These are phyloP conservation scores for Ciona savignyi DNA, from an alignment of 23 tunicate genomes.

Conservation along the genomic window DNA sequence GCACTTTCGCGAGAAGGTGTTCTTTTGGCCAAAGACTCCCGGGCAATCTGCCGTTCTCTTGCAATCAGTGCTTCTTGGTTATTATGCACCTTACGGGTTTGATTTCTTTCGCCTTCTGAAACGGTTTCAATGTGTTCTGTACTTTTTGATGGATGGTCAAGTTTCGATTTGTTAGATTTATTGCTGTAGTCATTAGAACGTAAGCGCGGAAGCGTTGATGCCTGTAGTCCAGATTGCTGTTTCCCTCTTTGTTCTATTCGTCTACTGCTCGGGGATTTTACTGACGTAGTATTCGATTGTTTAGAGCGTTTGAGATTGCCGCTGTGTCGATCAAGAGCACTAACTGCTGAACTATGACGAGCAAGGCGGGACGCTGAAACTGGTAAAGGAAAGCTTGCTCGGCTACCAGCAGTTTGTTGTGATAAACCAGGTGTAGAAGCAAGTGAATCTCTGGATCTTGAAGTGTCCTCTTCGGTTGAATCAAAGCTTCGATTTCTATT, in stretches of 20 bases:
- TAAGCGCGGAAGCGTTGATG: slow-evolving; percentile 31
- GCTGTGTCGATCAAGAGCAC: slow-evolving; percentile 62
- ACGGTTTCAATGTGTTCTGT: background rate
- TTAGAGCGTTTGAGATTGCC: slow-evolving; percentile 48
- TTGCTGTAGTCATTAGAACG: slow-evolving; percentile 2
- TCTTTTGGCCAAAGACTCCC: background rate
- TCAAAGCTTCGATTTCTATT: background rate
- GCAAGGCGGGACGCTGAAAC: slow-evolving; percentile 33
- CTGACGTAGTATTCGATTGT: slow-evolving; percentile 1
- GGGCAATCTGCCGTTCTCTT: background rate
- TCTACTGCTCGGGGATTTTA: slow-evolving; percentile 29
- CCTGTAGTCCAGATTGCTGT: slow-evolving; percentile 3
- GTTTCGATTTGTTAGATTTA: too few species aligned
- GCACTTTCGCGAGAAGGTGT: background rate
- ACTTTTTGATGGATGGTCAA: slow-evolving; percentile 1
- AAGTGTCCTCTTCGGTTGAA: background rate
- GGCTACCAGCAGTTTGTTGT: slow-evolving; percentile 32
- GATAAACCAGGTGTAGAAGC: slow-evolving; percentile 29
- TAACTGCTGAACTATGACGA: slow-evolving; percentile 75
- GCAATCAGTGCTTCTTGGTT: background rate
- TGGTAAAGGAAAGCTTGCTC: slow-evolving; percentile 53
- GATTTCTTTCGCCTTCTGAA: background rate
- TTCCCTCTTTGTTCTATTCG: slow-evolving; percentile 10
- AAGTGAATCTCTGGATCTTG: slow-evolving; percentile 16
- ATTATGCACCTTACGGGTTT: background rate